Evolutionary conservation across 2,888 invertebrate genomes (phyloP).

Genomic region (Eubasilissa splendida): DNA sequence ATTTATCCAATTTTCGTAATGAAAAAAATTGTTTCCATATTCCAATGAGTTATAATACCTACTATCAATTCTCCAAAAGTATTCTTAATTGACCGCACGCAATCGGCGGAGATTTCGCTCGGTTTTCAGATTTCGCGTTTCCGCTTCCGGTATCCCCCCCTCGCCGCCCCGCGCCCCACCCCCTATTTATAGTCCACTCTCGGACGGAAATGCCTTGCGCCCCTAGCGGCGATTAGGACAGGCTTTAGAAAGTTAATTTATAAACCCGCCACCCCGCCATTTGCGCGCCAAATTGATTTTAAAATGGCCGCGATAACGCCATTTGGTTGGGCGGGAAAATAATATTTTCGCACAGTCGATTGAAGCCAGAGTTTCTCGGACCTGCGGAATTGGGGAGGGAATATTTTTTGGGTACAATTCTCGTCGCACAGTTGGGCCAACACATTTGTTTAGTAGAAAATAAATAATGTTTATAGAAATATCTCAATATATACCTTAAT

Average conservation of each 20-base stretch:
- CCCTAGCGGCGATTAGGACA: slow-evolving; percentile 44
- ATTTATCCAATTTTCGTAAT: not conserved
- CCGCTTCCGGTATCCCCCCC: slow-evolving; percentile 12
- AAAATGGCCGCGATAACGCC: slow-evolving; percentile 50
- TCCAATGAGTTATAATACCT: not conserved
- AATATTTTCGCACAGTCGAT: slow-evolving; percentile 11
- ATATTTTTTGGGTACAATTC: no score
- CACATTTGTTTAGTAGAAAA: no score
- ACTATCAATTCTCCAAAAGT: slow-evolving; percentile 3
- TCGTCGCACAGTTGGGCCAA: no score
- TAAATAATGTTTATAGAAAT: no score
- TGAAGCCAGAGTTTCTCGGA: not conserved
- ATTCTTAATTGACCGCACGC: slow-evolving; percentile 38
- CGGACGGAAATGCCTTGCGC: slow-evolving; percentile 17
- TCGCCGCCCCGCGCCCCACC: no score
- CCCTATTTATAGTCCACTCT: not conserved
- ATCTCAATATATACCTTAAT: no score
- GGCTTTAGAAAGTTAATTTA: slow-evolving; percentile 47
- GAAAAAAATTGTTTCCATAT: slow-evolving; percentile 6
- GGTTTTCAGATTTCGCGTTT: slow-evolving; percentile 8
- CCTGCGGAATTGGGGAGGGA: no score
- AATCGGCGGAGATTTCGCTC: slow-evolving; percentile 26
- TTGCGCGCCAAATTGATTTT: slow-evolving; percentile 48
- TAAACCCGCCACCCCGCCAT: slow-evolving; percentile 37
- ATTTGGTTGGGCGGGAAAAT: slow-evolving; percentile 19